Evolutionary conservation across 2,888 invertebrate species (phyloP).

Genomic region (Druceiella hillmani): DNA sequence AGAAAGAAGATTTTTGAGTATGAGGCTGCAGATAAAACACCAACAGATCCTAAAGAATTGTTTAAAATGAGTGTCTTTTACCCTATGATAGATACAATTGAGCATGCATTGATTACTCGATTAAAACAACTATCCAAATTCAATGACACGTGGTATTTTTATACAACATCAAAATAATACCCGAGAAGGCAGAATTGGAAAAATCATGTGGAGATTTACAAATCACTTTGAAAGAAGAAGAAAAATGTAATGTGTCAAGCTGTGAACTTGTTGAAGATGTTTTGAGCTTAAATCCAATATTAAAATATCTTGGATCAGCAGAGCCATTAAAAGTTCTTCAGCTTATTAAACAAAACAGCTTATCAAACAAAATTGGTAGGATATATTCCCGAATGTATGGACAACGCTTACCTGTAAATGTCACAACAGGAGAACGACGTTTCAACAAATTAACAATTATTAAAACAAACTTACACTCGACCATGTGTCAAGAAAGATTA

Average conservation of each 20-base stretch:
- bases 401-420: no score
- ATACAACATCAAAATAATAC: constrained; percentile 17
- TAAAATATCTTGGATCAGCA: constrained; percentile 16
- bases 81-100: constrained; percentile 15
- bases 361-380: constrained; percentile 17
- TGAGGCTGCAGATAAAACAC: no score
- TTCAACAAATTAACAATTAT: no score
- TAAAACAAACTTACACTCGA: no score
- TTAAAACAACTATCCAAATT: constrained; percentile 13
- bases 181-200: constrained; percentile 14
- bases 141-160: constrained; percentile 15
- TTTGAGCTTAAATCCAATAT: constrained; percentile 16
- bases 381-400: constrained; percentile 18
- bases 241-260: constrained; percentile 16
- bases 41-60: constrained; percentile 10
- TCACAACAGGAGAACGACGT: no score
- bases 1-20: no score
- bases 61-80: constrained; percentile 13
- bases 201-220: constrained; percentile 19
- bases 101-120: constrained; percentile 13
- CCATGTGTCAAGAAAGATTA: no score
- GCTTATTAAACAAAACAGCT: constrained; percentile 16
- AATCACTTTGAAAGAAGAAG: constrained; percentile 17
- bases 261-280: constrained; percentile 16
- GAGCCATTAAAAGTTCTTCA: constrained; percentile 18